Percentiles rank a stretch among this genome's conserved stretches.
Evolutionary conservation across 2,888 invertebrate genomes (phyloP).

Genomic region (Cosmorhoe ocellata): DNA sequence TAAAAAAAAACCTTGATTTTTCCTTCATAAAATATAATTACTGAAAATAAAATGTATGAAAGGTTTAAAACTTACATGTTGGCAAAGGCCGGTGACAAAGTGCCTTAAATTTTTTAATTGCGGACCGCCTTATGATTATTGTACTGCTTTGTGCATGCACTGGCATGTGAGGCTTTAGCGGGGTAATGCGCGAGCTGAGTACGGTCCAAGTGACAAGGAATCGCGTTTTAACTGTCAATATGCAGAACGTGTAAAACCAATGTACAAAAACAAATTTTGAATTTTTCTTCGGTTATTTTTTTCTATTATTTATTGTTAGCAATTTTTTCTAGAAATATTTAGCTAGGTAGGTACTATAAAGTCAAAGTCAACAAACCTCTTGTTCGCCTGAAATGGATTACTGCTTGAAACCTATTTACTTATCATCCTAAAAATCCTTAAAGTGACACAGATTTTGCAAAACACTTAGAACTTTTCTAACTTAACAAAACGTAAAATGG

Average conservation of each 20-base stretch:
- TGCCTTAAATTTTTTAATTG: conserved; percentile 82
- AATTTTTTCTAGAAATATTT: too few relatives aligned
- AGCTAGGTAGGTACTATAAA: too few relatives aligned
- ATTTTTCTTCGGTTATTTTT: too few relatives aligned
- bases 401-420: too few relatives aligned
- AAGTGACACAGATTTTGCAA: too few relatives aligned
- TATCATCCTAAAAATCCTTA: too few relatives aligned
- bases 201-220: conserved; percentile 33
- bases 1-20: conserved; percentile 35
- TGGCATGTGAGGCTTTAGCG: conserved; percentile 63
- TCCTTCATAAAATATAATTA: conserved; percentile 29
- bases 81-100: conserved; percentile 67
- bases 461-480: too few relatives aligned
- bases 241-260: background rate
- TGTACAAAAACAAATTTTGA: background rate
- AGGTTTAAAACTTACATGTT: conserved; percentile 49
- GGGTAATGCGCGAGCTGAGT: conserved; percentile 51
- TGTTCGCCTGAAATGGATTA: too few relatives aligned
- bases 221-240: background rate
- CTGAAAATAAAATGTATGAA: conserved; percentile 36
- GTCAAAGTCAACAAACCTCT: too few relatives aligned
- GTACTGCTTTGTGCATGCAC: conserved; percentile 78
- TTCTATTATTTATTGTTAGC: too few relatives aligned
- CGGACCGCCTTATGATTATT: conserved; percentile 75
- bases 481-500: too few relatives aligned